A percentile compares a stretch with the other conserved stretches of the same genome.
phyloP scores from a whole-genome alignment of 2,797 vertebrate genomes.

The Pseudopleuronectes americanus region DNA sequence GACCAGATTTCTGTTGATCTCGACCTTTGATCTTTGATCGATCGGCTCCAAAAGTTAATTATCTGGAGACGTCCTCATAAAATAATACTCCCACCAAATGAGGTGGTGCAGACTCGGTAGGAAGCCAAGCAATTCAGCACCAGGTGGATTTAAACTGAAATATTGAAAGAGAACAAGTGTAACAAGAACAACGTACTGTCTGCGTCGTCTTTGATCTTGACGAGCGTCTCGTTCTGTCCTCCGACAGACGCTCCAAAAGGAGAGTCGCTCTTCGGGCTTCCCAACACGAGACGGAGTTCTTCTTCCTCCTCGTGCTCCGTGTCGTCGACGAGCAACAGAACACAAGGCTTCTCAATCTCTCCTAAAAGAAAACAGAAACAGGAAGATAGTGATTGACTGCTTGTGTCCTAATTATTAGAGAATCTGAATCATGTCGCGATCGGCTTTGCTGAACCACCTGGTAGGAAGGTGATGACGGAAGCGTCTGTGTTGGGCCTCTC shows the following conservation, averaged over 20 bases:
- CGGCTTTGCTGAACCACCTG: constrained; percentile 80
- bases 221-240: constrained; percentile 89
- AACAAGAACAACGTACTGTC: constrained; percentile 86
- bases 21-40: no score
- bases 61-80: no score
- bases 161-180: neutral
- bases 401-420: neutral
- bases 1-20: no score
- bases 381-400: neutral
- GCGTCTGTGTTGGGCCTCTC: constrained; percentile 94
- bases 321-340: constrained; percentile 87
- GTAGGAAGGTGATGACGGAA: constrained; percentile 89
- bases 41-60: neutral
- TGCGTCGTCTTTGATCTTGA: constrained; percentile 90
- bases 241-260: constrained; percentile 92
- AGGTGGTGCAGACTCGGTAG: no score
- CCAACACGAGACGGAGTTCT: constrained; percentile 93
- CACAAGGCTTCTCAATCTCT: constrained; percentile 90
- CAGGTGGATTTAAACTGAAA: neutral
- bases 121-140: no score
- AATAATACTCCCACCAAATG: no score
- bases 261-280: constrained; percentile 89
- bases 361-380: constrained; percentile 74
- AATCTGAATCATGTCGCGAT: neutral
- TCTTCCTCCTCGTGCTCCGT: constrained; percentile 90